Evolutionary conservation across 1,140 invertebrate species (phyloP).

Genomic region (Trichonephila inaurata): DNA sequence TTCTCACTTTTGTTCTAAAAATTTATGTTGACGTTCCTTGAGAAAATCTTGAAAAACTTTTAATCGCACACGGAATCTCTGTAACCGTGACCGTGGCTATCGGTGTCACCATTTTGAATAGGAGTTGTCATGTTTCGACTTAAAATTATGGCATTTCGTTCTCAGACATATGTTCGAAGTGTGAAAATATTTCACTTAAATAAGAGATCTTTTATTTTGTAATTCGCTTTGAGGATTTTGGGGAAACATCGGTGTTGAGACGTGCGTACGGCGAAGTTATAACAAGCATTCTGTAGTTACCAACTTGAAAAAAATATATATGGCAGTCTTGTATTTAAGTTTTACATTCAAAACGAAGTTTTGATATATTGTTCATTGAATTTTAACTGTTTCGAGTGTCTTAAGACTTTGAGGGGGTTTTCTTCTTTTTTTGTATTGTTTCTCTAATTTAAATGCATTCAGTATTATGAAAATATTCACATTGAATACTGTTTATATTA

Average conservation of each 20-base stretch:
- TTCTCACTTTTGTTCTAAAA: constrained; percentile 41
- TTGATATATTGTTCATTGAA: background rate
- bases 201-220: background rate
- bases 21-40: constrained; percentile 38
- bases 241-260: background rate
- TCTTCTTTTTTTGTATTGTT: no score
- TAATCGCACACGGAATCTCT: constrained; percentile 9
- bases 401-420: no score
- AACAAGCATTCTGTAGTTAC: background rate
- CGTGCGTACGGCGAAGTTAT: background rate
- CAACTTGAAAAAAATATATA: background rate
- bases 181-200: background rate
- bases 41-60: background rate
- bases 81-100: constrained; percentile 23
- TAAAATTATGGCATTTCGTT: background rate
- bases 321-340: background rate
- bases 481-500: no score
- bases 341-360: no score
- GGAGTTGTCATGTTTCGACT: background rate
- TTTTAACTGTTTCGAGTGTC: no score
- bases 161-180: background rate
- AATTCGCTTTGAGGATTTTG: background rate
- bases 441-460: no score
- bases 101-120: background rate
- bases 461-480: no score